Evolutionary conservation across 2,113 vertebrate genomes (phyloP).

Genomic region (Bubo bubo): DNA sequence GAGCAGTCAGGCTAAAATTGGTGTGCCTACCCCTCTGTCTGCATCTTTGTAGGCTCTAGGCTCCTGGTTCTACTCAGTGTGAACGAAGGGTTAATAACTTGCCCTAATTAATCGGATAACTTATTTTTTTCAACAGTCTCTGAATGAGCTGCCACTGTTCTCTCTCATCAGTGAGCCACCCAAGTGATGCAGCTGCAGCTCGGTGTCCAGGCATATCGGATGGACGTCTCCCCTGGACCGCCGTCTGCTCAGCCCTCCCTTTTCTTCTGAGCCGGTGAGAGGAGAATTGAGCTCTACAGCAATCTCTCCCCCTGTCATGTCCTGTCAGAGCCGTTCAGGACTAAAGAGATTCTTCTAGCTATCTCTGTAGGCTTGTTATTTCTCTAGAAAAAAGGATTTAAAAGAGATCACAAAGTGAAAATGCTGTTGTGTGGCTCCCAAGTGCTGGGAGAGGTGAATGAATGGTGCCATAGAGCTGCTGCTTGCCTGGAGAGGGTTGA

Average conservation of each 20-base stretch:
- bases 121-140: neutral
- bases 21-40: neutral
- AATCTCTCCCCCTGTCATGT: neutral
- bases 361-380: neutral
- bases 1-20: fast-evolving
- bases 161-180: neutral
- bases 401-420: neutral
- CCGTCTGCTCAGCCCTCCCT: neutral
- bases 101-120: neutral
- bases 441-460: neutral
- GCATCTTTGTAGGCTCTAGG: neutral
- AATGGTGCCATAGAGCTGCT: neutral
- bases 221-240: neutral
- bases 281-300: neutral
- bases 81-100: neutral
- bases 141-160: neutral
- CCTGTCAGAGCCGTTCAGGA: neutral
- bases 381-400: neutral
- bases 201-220: fast-evolving
- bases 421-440: neutral
- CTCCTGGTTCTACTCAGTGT: fast-evolving
- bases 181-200: neutral
- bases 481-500: neutral
- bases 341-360: neutral
- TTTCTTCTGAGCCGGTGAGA: neutral